These are phyloP conservation scores for Stratiomys singularior DNA, from an alignment of 2,888 invertebrate genomes.

Conservation along the genomic window DNA sequence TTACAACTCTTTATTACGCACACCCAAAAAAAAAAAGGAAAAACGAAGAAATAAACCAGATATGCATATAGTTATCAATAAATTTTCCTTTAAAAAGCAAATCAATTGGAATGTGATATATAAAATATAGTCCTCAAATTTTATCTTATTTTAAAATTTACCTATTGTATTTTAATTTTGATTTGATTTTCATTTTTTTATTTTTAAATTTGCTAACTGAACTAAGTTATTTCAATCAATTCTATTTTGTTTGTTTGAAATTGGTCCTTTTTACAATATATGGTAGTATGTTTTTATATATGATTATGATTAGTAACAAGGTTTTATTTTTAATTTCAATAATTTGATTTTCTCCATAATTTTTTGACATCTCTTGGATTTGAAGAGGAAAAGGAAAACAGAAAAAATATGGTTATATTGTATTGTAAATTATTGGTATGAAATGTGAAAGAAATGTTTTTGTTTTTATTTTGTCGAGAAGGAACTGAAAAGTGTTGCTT, in stretches of 20 bases:
- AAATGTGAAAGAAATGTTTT: background rate
- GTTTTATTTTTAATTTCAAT: no score
- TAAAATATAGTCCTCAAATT: constrained; percentile 64
- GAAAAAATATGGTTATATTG: background rate
- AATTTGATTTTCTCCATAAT: constrained; percentile 18
- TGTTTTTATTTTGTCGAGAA: background rate
- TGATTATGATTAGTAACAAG: background rate
- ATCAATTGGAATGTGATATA: constrained; percentile 66
- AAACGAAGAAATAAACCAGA: background rate
- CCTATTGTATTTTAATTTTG: constrained; percentile 53
- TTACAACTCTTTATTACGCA: background rate
- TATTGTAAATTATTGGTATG: constrained; percentile 16
- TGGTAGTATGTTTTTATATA: background rate
- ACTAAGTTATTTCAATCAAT: constrained; percentile 31
- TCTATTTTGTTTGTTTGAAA: constrained; percentile 6
- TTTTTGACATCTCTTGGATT: constrained; percentile 36
- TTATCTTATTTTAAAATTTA: constrained; percentile 38
- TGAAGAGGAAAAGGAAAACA: background rate
- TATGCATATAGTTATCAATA: constrained; percentile 24
- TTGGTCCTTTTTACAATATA: background rate
- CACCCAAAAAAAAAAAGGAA: background rate
- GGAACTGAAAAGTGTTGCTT: background rate
- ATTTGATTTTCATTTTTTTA: constrained; percentile 50
- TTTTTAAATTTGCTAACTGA: constrained; percentile 51
- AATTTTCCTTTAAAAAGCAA: constrained; percentile 50